A percentile compares a stretch with the other conserved stretches of the same genome.
Conservation (phyloP, 2,113 vertebrate species). For the Danionella cerebrum region DNA sequence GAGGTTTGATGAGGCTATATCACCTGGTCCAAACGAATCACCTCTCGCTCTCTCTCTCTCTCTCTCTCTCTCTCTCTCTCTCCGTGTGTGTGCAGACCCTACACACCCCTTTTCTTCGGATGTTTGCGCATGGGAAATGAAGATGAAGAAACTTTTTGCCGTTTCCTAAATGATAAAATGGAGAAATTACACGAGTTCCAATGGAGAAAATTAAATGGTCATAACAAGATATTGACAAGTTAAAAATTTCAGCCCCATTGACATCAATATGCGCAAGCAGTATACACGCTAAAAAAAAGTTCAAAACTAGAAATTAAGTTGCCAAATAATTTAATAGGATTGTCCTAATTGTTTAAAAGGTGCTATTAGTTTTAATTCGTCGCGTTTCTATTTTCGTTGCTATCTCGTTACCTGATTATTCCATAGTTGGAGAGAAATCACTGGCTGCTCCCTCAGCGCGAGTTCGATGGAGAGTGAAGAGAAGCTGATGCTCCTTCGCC, state of each 20-base stretch:
- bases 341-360: too few relatives aligned
- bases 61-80: slow-evolving; percentile 32
- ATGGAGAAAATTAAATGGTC: slow-evolving; percentile 21
- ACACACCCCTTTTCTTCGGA: slow-evolving; percentile 44
- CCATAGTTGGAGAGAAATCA: slow-evolving; percentile 64
- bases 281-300: too few relatives aligned
- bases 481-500: slow-evolving; percentile 67
- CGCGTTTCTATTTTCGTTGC: neutral
- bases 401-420: slow-evolving; percentile 76
- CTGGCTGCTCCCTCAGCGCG: slow-evolving; percentile 44
- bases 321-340: too few relatives aligned
- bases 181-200: slow-evolving; percentile 26
- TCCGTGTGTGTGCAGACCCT: too few relatives aligned
- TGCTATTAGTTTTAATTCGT: neutral
- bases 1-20: slow-evolving; percentile 66
- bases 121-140: slow-evolving; percentile 53
- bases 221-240: neutral
- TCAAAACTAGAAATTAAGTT: too few relatives aligned
- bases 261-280: too few relatives aligned
- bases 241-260: neutral
- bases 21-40: slow-evolving; percentile 62
- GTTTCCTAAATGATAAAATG: slow-evolving; percentile 54
- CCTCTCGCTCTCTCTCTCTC: slow-evolving; percentile 46
- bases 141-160: slow-evolving; percentile 51
- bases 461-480: slow-evolving; percentile 50